phyloP scores from a whole-genome alignment of 2,113 vertebrate species.

The Mesitornis unicolor region DNA sequence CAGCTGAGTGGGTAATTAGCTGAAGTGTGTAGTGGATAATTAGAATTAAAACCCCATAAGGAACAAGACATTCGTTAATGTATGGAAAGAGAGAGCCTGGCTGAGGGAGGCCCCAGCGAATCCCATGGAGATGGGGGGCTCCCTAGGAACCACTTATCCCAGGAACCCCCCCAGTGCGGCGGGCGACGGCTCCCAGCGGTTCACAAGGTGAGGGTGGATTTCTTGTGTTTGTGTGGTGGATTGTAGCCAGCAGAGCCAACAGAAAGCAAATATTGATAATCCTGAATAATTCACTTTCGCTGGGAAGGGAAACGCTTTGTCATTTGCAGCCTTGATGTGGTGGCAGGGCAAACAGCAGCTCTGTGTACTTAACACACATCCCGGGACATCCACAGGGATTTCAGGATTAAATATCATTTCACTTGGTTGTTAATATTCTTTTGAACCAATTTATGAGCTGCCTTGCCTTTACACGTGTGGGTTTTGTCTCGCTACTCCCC shows the following conservation, averaged over 20 bases:
- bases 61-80: too few relatives aligned
- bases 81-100: too few relatives aligned
- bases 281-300: neutral
- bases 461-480: neutral
- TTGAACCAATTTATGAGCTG: neutral
- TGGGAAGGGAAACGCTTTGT: neutral
- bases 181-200: neutral
- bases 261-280: neutral
- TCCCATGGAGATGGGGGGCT: too few relatives aligned
- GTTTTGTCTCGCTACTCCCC: neutral
- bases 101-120: too few relatives aligned
- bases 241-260: neutral
- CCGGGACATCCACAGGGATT: neutral
- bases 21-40: too few relatives aligned
- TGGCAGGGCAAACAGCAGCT: neutral
- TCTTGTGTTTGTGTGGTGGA: neutral
- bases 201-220: neutral
- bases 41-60: too few relatives aligned
- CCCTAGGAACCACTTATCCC: too few relatives aligned
- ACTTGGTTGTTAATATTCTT: neutral
- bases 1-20: too few relatives aligned
- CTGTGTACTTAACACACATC: fast-evolving
- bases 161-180: fast-evolving
- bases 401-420: neutral
- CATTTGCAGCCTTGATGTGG: neutral